Percentiles rank a stretch among this genome's conserved stretches.
These are phyloP conservation scores for Dasypolia templi DNA, from an alignment of 2,888 invertebrate species.

Conservation along the genomic window DNA sequence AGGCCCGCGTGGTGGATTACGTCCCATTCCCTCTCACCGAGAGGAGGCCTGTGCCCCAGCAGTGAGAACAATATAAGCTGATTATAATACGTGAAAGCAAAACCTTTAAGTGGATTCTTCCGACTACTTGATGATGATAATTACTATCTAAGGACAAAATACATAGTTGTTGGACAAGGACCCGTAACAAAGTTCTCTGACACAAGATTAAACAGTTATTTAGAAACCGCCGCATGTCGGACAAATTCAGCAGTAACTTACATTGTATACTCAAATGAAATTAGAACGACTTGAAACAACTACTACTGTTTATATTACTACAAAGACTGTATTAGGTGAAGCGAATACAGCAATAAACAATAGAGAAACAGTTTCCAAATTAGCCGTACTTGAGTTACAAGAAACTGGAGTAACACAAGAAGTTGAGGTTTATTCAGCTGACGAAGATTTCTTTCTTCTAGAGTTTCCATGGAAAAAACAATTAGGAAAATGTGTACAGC, in stretches of 20 bases:
- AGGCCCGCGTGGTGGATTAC: too few species aligned
- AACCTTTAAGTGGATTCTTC: background rate
- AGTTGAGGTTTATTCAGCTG: slow-evolving; percentile 50
- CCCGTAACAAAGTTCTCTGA: slow-evolving; percentile 4
- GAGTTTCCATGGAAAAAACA: slow-evolving; percentile 50
- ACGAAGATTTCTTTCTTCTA: slow-evolving; percentile 63
- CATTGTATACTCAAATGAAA: slow-evolving; percentile 43
- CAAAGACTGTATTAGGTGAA: slow-evolving; percentile 41
- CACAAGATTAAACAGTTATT: slow-evolving; percentile 23
- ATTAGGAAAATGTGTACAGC: slow-evolving; percentile 66
- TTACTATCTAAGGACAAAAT: too few species aligned
- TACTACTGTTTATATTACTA: slow-evolving; percentile 24
- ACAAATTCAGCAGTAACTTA: slow-evolving; percentile 14
- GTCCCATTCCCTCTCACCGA: too few species aligned
- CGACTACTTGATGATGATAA: too few species aligned
- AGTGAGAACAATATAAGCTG: too few species aligned
- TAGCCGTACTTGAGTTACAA: slow-evolving; percentile 32
- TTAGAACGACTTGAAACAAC: slow-evolving; percentile 22
- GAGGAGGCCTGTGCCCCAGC: too few species aligned
- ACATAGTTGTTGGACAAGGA: slow-evolving; percentile 21
- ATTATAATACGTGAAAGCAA: background rate
- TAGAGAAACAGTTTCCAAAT: slow-evolving; percentile 48
- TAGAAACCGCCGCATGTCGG: slow-evolving; percentile 1
- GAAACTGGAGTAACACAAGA: slow-evolving; percentile 41
- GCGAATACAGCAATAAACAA: slow-evolving; percentile 44